Evolutionary conservation across 1,140 invertebrate species (phyloP).

Genomic region (Zaprionus davidi): DNA sequence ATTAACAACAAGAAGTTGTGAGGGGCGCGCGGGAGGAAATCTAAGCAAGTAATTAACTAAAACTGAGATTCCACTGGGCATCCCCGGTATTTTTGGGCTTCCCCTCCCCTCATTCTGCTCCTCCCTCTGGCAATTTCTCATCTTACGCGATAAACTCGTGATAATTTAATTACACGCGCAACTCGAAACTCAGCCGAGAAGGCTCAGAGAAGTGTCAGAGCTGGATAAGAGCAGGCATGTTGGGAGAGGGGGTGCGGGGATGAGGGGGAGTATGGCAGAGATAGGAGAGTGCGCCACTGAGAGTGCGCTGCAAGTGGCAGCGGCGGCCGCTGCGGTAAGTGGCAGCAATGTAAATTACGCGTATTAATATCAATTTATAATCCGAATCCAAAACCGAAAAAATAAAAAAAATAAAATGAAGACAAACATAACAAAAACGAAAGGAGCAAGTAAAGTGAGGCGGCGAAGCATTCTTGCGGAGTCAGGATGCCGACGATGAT

Average conservation of each 20-base stretch:
- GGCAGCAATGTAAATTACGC: constrained; percentile 69
- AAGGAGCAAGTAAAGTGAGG: background rate
- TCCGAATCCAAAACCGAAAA: constrained; percentile 55
- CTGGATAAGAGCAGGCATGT: too few relatives aligned
- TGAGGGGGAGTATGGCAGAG: background rate
- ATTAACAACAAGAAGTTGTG: constrained; percentile 42
- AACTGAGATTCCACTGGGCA: constrained; percentile 40
- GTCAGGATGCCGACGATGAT: constrained; percentile 56
- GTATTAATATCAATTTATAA: constrained; percentile 72
- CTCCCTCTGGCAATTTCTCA: constrained; percentile 17
- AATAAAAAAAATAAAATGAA: background rate
- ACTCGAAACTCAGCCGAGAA: constrained; percentile 35
- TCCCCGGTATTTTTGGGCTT: constrained; percentile 31
- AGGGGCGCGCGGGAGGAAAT: constrained; percentile 6
- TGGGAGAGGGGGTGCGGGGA: background rate
- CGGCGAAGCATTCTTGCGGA: constrained; percentile 28
- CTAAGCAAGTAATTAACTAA: constrained; percentile 59
- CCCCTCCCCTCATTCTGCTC: constrained; percentile 16
- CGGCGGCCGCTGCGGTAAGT: constrained; percentile 44
- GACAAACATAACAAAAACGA: constrained; percentile 1
- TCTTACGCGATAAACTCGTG: constrained; percentile 58
- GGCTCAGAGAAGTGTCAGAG: constrained; percentile 3
- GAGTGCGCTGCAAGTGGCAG: constrained; percentile 34
- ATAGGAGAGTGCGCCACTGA: constrained; percentile 9
- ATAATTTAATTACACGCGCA: constrained; percentile 66